phyloP scores from a whole-genome alignment of 1,140 invertebrate species.

The Gyrodactylus bullatarudis region DNA sequence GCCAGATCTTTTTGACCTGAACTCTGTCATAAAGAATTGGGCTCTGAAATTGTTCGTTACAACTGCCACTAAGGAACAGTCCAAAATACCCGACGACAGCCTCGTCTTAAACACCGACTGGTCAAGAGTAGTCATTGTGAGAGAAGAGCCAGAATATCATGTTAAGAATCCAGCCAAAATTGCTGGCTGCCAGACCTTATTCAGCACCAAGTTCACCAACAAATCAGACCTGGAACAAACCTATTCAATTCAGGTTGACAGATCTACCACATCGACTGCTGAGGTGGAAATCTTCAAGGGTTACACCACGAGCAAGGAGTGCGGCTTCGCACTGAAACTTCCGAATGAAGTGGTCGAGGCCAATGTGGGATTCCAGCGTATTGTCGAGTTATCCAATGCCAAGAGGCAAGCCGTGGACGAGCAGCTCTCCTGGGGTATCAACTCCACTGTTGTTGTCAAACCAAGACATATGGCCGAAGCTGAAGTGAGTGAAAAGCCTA shows the following conservation, averaged over 20 bases:
- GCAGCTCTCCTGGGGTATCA: slow-evolving; percentile 14
- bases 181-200: slow-evolving; percentile 9
- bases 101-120: not conserved
- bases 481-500: not conserved
- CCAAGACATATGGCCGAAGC: slow-evolving; percentile 9
- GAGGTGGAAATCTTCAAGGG: slow-evolving; percentile 14
- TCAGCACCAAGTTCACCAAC: slow-evolving; percentile 17
- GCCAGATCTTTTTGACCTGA: not conserved
- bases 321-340: slow-evolving; percentile 8
- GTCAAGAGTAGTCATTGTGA: not conserved
- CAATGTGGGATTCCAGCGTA: slow-evolving; percentile 16
- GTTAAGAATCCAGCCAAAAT: not conserved
- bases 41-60: not conserved
- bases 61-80: not conserved
- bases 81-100: not conserved
- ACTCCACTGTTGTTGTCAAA: slow-evolving; percentile 14
- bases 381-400: slow-evolving; percentile 10
- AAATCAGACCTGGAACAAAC: slow-evolving; percentile 14
- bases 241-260: slow-evolving; percentile 16
- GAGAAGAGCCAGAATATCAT: not conserved
- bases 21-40: not conserved
- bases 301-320: slow-evolving; percentile 1
- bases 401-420: slow-evolving; percentile 15
- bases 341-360: slow-evolving; percentile 16
- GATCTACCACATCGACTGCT: slow-evolving; percentile 14